phyloP scores from a whole-genome alignment of 2,797 vertebrate genomes.

The Poliocrania exsul region DNA sequence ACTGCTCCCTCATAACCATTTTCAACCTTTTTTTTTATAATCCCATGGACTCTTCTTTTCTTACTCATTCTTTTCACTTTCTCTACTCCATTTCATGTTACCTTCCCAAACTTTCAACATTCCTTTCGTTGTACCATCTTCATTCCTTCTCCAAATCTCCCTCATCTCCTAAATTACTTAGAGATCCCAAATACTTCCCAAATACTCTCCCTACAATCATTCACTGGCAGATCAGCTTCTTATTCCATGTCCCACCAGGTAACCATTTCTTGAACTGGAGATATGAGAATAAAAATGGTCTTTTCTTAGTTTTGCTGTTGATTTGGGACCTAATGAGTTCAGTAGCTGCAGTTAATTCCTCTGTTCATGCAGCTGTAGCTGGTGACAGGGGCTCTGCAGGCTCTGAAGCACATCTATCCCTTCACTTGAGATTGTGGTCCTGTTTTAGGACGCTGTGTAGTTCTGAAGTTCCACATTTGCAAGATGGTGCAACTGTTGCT shows the following conservation, averaged over 20 bases:
- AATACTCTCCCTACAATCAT: not conserved
- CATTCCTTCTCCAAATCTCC: not conserved
- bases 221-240: not conserved
- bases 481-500: not conserved
- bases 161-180: not conserved
- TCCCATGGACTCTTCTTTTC: not conserved
- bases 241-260: not conserved
- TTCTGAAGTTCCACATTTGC: not conserved
- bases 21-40: not conserved
- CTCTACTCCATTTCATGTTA: not conserved
- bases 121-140: not conserved
- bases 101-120: not conserved
- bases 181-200: not conserved
- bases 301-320: not conserved
- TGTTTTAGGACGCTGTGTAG: not conserved
- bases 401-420: not conserved
- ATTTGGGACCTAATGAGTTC: not conserved
- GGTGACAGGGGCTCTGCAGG: not conserved
- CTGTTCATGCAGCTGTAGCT: not conserved
- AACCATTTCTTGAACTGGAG: not conserved
- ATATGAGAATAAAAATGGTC: not conserved
- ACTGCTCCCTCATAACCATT: not conserved
- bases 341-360: not conserved
- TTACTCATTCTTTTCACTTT: not conserved
- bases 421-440: not conserved